Percentiles rank a stretch among this genome's conserved stretches.
Conservation (phyloP, 2,888 invertebrate genomes). For the Brassicogethes aeneus region DNA sequence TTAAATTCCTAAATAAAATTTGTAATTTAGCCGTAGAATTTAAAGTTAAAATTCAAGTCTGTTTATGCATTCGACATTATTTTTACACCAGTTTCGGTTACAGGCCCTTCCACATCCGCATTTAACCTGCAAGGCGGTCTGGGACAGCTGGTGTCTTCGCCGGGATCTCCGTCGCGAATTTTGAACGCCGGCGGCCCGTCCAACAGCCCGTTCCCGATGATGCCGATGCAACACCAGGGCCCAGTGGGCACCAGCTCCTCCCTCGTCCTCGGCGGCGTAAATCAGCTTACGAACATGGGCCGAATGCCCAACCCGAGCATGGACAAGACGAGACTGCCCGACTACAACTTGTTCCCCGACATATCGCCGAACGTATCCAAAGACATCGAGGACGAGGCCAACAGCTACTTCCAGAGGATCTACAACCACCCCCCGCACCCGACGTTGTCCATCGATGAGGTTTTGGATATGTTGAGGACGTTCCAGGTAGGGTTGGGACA, state of each 20-base stretch:
- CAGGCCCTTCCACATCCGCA: constrained; percentile 58
- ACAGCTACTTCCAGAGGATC: constrained; percentile 96
- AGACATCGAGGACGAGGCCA: constrained; percentile 98
- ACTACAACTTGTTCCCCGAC: constrained; percentile 64
- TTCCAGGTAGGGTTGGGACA: no score
- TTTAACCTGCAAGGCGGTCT: constrained; percentile 63
- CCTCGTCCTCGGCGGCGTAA: constrained; percentile 41
- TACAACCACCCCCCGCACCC: constrained; percentile 97
- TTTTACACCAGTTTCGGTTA: no score
- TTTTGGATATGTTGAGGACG: constrained; percentile 88
- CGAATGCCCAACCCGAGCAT: constrained; percentile 58
- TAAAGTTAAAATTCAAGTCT: no score
- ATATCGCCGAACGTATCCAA: constrained; percentile 77
- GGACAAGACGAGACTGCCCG: constrained; percentile 54
- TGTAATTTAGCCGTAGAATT: no score
- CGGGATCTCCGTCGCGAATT: constrained; percentile 76
- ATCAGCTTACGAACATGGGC: constrained; percentile 56
- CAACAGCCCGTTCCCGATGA: constrained; percentile 72
- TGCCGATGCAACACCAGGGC: constrained; percentile 55
- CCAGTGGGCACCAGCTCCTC: constrained; percentile 45
- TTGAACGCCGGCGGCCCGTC: constrained; percentile 55
- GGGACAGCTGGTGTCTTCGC: constrained; percentile 67
- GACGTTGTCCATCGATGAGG: constrained; percentile 89
- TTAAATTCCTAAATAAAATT: no score
- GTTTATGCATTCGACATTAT: no score